Conservation (phyloP, 2,888 invertebrate genomes). For the Tholera decimalis region DNA sequence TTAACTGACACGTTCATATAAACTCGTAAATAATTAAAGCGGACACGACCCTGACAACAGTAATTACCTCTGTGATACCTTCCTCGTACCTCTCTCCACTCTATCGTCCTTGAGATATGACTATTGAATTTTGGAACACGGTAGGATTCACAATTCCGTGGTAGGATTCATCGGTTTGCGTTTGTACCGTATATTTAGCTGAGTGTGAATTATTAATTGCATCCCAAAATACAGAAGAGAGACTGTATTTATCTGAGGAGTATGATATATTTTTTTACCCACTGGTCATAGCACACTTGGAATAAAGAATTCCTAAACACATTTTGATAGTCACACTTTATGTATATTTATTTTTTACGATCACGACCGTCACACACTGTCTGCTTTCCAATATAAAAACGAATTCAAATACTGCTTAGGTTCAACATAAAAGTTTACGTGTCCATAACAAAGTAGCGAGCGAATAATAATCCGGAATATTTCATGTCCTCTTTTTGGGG, state of each 20-base stretch:
- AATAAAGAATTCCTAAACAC: slow-evolving; percentile 64
- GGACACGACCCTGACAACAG: slow-evolving; percentile 81
- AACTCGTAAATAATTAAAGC: slow-evolving; percentile 86
- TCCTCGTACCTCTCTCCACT: slow-evolving; percentile 40
- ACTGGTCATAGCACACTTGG: slow-evolving; percentile 45
- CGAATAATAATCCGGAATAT: slow-evolving; percentile 80
- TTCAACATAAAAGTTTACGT: slow-evolving; percentile 80
- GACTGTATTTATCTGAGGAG: not conserved
- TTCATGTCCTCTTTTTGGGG: slow-evolving; percentile 77
- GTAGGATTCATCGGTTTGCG: slow-evolving; percentile 48
- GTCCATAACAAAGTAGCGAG: slow-evolving; percentile 78
- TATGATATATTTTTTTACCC: not conserved
- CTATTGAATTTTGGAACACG: slow-evolving; percentile 59
- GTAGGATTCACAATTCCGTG: slow-evolving; percentile 51
- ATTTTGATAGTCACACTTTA: slow-evolving; percentile 62
- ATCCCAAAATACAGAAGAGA: slow-evolving; percentile 17
- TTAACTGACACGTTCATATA: slow-evolving; percentile 89
- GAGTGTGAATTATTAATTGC: slow-evolving; percentile 43
- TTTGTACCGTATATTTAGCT: slow-evolving; percentile 33
- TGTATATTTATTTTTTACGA: slow-evolving; percentile 65
- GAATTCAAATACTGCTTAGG: slow-evolving; percentile 70
- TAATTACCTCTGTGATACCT: slow-evolving; percentile 68
- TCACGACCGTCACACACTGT: slow-evolving; percentile 62
- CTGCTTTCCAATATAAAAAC: slow-evolving; percentile 65
- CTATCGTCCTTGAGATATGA: slow-evolving; percentile 55